Evolutionary conservation across 1,140 invertebrate species (phyloP).

Genomic region (Heliothis subflexa): DNA sequence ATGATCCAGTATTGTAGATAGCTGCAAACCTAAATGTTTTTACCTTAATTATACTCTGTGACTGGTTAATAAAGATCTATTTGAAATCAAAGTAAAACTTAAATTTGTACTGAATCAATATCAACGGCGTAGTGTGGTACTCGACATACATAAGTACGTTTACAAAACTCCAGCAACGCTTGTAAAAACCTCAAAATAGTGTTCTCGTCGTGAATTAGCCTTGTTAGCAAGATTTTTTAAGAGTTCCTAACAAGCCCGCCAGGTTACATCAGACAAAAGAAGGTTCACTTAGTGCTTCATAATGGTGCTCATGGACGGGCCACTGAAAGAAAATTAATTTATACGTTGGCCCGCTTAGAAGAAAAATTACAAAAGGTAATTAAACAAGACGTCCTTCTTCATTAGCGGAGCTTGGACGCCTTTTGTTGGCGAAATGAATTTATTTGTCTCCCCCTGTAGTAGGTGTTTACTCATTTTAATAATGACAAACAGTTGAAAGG

Average conservation of each 20-base stretch:
- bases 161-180: not conserved
- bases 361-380: conserved; percentile 84
- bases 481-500: conserved; percentile 40
- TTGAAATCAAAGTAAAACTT: not conserved
- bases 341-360: conserved; percentile 71
- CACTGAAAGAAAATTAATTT: conserved; percentile 79
- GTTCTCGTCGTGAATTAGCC: conserved; percentile 49
- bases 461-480: conserved; percentile 49
- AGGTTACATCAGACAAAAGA: conserved; percentile 68
- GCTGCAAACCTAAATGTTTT: too few relatives aligned
- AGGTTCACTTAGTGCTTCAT: conserved; percentile 67
- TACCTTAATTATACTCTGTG: not conserved
- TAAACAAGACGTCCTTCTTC: conserved; percentile 81
- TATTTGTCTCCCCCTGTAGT: conserved; percentile 62
- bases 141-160: not conserved
- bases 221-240: conserved; percentile 57
- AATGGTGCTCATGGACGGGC: conserved; percentile 68
- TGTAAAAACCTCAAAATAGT: conserved; percentile 41
- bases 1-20: not conserved
- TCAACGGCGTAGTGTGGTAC: not conserved
- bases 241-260: conserved; percentile 49
- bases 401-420: conserved; percentile 71
- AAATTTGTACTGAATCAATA: not conserved
- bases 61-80: not conserved
- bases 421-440: conserved; percentile 76